phyloP scores from a whole-genome alignment of 2,888 invertebrate species.

The Agriopis marginaria region DNA sequence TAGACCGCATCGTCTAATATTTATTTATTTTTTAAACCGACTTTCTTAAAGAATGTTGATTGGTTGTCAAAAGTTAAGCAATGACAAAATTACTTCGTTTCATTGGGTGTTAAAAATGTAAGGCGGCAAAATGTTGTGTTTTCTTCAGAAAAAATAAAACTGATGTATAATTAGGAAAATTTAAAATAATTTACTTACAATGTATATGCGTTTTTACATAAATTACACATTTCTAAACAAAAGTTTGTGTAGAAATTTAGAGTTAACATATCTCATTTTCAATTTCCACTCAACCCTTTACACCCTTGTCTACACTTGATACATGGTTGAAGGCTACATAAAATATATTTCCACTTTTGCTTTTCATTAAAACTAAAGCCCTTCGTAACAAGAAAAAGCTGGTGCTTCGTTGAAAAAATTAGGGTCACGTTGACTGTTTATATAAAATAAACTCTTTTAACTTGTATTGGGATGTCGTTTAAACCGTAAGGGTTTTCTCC shows the following conservation, averaged over 20 bases:
- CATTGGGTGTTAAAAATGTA: too few relatives aligned
- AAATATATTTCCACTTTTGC: slow-evolving; percentile 74
- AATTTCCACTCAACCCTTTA: slow-evolving; percentile 74
- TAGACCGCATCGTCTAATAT: too few relatives aligned
- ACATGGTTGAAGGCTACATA: slow-evolving; percentile 78
- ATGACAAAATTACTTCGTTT: too few relatives aligned
- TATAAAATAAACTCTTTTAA: slow-evolving; percentile 1
- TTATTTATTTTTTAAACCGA: too few relatives aligned
- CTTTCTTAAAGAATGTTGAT: too few relatives aligned
- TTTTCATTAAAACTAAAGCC: slow-evolving; percentile 70
- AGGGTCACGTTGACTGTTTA: slow-evolving; percentile 26
- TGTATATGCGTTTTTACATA: background rate
- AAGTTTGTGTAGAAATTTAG: background rate
- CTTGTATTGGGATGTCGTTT: background rate
- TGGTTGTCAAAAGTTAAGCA: too few relatives aligned
- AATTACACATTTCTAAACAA: background rate
- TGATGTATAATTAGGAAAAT: too few relatives aligned
- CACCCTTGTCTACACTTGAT: slow-evolving; percentile 81
- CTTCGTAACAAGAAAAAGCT: slow-evolving; percentile 37
- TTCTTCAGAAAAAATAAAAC: too few relatives aligned
- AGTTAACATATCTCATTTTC: slow-evolving; percentile 68
- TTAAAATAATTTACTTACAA: too few relatives aligned
- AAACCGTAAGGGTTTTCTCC: background rate
- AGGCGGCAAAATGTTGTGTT: too few relatives aligned
- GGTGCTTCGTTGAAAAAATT: slow-evolving; percentile 31